Conservation (phyloP, 2,888 invertebrate species). For the Synanthedon myopaeformis region DNA sequence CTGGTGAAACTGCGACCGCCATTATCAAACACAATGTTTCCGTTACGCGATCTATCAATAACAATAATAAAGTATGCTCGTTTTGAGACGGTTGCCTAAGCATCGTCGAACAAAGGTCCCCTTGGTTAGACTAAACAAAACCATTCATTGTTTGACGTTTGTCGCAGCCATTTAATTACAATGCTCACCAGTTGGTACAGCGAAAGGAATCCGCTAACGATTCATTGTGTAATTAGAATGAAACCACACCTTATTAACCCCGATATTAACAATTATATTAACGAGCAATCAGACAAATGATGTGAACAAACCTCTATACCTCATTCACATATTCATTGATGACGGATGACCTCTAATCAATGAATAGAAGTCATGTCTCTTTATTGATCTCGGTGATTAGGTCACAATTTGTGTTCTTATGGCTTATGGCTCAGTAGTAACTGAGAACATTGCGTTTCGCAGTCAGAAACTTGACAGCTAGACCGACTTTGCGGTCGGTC, state of each 20-base stretch:
- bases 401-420: too few species aligned
- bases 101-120: conserved; percentile 6
- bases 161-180: conserved; percentile 20
- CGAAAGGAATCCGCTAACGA: conserved; percentile 43
- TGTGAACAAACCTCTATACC: not conserved
- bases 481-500: too few species aligned
- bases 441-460: too few species aligned
- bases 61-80: not conserved
- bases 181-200: conserved; percentile 22
- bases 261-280: conserved; percentile 36
- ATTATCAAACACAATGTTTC: too few species aligned
- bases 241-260: conserved; percentile 37
- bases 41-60: not conserved
- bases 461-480: too few species aligned
- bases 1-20: too few species aligned
- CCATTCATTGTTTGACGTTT: conserved; percentile 29
- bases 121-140: conserved; percentile 14
- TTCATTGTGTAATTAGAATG: conserved; percentile 45
- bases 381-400: not conserved
- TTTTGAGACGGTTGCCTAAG: not conserved
- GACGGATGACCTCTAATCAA: too few species aligned
- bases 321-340: too few species aligned
- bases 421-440: too few species aligned
- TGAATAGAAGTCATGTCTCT: not conserved
- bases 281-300: conserved; percentile 27